phyloP scores from a whole-genome alignment of 2,113 vertebrate species.

The mouse (Mus musculus) region GRCm39 chr5:133349001-133349500 shows the following conservation, averaged over 20 bases:
- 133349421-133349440: neutral
- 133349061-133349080: neutral
- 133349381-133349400: neutral
- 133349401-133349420: neutral
- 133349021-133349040: neutral
- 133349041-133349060: neutral
- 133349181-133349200: conserved; percentile 79
- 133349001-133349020: neutral
- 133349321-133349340: conserved; percentile 49
- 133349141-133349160: conserved; percentile 59
- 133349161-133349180: conserved; percentile 57
- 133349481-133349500: neutral
- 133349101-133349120: conserved; percentile 56
- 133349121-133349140: conserved; percentile 65
- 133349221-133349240: conserved; percentile 83
- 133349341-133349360: neutral
- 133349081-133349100: conserved; percentile 49
- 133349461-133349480: neutral
- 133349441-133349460: neutral
- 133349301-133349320: conserved; percentile 51
- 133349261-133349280: conserved; percentile 81
- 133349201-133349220: conserved; percentile 78
- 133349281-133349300: conserved; percentile 72
- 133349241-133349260: conserved; percentile 84
- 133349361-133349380: neutral